A percentile compares a stretch with the other conserved stretches of the same genome.
These are phyloP conservation scores for Maccullochella peelii DNA, from an alignment of 2,113 vertebrate species.

Conservation along the genomic window DNA sequence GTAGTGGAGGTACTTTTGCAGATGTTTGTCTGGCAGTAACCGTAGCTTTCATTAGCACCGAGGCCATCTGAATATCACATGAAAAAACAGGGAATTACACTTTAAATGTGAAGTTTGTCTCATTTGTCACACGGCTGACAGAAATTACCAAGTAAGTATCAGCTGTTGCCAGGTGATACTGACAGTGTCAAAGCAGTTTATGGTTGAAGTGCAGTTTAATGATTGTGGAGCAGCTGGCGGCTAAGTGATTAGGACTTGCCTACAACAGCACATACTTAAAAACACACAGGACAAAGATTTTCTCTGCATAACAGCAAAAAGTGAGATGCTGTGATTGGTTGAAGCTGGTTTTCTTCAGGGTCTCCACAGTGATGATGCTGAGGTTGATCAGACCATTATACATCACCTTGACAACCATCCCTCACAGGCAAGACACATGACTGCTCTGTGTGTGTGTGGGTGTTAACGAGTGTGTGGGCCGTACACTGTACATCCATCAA, in stretches of 20 bases:
- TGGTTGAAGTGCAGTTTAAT: slow-evolving; percentile 8
- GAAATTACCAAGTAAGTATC: slow-evolving; percentile 2
- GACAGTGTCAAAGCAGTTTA: slow-evolving; percentile 19
- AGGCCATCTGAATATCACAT: slow-evolving; percentile 11
- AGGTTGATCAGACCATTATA: slow-evolving; percentile 25
- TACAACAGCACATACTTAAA: neutral
- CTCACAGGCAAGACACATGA: slow-evolving; percentile 30
- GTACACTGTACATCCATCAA: slow-evolving; percentile 14
- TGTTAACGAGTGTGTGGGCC: neutral
- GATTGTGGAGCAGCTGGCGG: slow-evolving; percentile 20
- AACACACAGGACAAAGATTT: neutral
- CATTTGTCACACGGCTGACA: slow-evolving; percentile 12
- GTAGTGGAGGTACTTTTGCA: slow-evolving; percentile 12
- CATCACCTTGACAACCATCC: slow-evolving; percentile 48
- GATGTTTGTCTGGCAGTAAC: slow-evolving; percentile 18
- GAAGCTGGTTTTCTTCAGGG: slow-evolving; percentile 9
- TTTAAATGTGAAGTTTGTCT: slow-evolving; percentile 19
- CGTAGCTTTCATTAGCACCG: neutral
- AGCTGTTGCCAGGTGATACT: slow-evolving; percentile 6
- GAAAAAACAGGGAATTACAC: slow-evolving; percentile 1
- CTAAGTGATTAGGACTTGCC: slow-evolving; percentile 18
- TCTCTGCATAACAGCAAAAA: neutral
- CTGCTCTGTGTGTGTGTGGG: slow-evolving; percentile 26
- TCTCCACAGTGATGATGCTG: slow-evolving; percentile 17
- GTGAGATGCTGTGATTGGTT: slow-evolving; percentile 8